Percentiles rank a stretch among this genome's conserved stretches.
Conservation (phyloP, 2,888 invertebrate species). For the Drosophila antonietae region DNA sequence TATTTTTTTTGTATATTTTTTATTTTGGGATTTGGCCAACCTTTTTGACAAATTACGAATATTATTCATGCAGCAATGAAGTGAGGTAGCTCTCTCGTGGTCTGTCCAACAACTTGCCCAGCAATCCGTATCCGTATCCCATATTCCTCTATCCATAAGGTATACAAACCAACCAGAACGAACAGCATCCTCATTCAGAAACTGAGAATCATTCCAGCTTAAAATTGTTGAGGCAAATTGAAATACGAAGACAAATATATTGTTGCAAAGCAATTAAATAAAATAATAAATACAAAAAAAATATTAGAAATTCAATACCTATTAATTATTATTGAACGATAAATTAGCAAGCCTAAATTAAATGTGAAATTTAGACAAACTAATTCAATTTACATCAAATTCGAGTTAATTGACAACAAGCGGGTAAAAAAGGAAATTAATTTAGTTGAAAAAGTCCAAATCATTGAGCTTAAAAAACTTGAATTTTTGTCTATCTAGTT, state of each 20-base stretch:
- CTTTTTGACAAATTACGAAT: constrained; percentile 82
- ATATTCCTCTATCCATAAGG: constrained; percentile 23
- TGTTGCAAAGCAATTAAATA: background rate
- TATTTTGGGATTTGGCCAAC: constrained; percentile 78
- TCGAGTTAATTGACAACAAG: background rate
- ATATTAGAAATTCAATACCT: background rate
- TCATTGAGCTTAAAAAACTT: background rate
- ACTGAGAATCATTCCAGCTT: constrained; percentile 16
- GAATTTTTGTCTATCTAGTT: background rate
- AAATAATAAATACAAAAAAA: background rate
- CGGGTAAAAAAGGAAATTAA: background rate
- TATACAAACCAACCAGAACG: constrained; percentile 22
- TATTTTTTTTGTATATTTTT: constrained; percentile 52
- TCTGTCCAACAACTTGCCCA: constrained; percentile 51
- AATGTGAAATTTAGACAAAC: background rate
- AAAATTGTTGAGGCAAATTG: constrained; percentile 17
- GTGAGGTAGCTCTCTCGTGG: constrained; percentile 72
- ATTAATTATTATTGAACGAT: background rate
- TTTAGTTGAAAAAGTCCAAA: background rate
- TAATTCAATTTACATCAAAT: background rate
- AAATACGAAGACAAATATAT: background rate
- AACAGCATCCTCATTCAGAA: constrained; percentile 32
- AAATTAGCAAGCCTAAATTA: background rate
- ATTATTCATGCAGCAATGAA: constrained; percentile 82
- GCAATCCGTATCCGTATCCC: constrained; percentile 21